Evolutionary conservation across 92 coral and sea anemone species (phyloP).

Genomic region (Anthopleura xanthogrammica): DNA sequence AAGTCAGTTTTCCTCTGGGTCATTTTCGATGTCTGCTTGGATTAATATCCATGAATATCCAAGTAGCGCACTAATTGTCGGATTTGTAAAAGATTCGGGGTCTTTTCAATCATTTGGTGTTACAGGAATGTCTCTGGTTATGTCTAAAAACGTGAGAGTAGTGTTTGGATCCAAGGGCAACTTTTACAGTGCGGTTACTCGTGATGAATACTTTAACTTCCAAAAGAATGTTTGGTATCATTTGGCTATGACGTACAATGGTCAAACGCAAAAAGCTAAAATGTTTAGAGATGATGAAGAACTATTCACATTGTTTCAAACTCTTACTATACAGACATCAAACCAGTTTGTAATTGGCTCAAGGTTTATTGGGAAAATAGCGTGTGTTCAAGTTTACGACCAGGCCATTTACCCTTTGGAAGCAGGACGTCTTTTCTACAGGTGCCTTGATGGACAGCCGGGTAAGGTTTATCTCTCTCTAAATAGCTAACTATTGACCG

Average conservation of each 20-base stretch:
- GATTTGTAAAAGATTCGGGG: neutral
- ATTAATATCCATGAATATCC: neutral
- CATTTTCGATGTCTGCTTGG: conserved; percentile 1
- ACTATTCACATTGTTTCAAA: neutral
- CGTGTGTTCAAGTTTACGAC: conserved; percentile 10
- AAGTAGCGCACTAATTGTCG: neutral
- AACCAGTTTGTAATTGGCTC: conserved; percentile 2
- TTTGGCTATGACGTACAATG: neutral
- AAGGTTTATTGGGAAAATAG: conserved; percentile 17
- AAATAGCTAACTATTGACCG: neutral
- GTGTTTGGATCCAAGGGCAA: neutral
- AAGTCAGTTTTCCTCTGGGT: neutral
- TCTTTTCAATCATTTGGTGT: neutral
- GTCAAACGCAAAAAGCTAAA: neutral
- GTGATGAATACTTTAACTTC: neutral
- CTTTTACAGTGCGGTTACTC: neutral
- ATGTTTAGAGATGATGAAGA: neutral
- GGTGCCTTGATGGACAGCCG: conserved; percentile 17
- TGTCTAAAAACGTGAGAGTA: neutral
- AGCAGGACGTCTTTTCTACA: neutral
- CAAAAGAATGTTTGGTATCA: conserved; percentile 1
- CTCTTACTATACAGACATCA: neutral
- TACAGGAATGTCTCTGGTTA: neutral
- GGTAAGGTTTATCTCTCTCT: neutral
- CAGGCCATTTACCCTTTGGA: neutral